These are phyloP conservation scores for Phoebastria nigripes DNA, from an alignment of 2,797 vertebrate species.

Conservation along the genomic window DNA sequence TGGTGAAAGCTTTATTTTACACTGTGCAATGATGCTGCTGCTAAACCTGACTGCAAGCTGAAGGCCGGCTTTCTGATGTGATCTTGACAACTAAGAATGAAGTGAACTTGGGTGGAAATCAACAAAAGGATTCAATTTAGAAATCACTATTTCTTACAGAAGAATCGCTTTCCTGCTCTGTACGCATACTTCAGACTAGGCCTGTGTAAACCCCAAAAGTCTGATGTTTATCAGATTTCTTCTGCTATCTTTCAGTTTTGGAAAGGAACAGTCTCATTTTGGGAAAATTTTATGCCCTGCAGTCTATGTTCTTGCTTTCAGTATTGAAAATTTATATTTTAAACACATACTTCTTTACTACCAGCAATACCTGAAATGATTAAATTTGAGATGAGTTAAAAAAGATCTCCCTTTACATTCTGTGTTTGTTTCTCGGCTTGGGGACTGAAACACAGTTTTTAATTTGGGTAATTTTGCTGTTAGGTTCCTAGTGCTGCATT, in stretches of 20 bases:
- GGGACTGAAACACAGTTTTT: background rate
- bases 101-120: constrained; percentile 11
- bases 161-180: background rate
- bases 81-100: background rate
- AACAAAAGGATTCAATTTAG: background rate
- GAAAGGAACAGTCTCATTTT: background rate
- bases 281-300: background rate
- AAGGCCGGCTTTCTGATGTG: background rate
- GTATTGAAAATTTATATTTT: background rate
- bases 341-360: background rate
- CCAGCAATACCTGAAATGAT: background rate
- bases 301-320: background rate
- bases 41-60: background rate
- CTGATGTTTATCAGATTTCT: background rate
- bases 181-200: accelerated
- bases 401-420: background rate
- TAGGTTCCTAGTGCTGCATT: background rate
- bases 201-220: background rate
- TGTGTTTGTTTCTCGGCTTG: background rate
- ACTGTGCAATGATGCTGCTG: background rate
- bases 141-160: background rate
- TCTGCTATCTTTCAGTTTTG: background rate
- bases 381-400: background rate
- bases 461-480: background rate
- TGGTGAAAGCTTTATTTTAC: background rate